Evolutionary conservation across 2,888 invertebrate genomes (phyloP).

Genomic region (Xanthia togata): DNA sequence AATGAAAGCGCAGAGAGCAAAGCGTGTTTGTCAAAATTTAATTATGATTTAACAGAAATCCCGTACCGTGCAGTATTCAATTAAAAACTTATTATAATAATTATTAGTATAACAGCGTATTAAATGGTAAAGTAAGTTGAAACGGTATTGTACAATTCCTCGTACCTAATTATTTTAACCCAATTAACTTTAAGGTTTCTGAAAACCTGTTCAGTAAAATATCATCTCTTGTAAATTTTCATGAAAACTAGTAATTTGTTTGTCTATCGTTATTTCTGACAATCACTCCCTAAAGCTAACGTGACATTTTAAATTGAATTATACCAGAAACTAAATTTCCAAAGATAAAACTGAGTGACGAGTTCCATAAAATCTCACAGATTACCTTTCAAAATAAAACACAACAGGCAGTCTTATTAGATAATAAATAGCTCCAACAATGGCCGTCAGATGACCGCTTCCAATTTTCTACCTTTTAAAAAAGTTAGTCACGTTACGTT

Average conservation of each 20-base stretch:
- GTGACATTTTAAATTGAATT: too few relatives aligned
- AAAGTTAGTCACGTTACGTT: constrained; percentile 61
- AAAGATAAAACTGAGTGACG: too few relatives aligned
- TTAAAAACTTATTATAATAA: background rate
- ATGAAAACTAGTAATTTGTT: background rate
- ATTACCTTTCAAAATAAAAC: background rate
- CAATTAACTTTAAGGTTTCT: background rate
- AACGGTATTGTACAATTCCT: background rate
- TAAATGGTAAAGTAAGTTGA: background rate
- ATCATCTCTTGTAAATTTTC: background rate
- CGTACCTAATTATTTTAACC: too few relatives aligned
- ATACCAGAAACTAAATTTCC: too few relatives aligned
- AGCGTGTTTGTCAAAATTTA: background rate
- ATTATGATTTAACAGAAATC: background rate
- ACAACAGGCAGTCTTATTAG: constrained; percentile 9
- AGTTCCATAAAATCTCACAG: too few relatives aligned
- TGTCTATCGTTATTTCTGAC: background rate
- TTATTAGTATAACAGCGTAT: background rate
- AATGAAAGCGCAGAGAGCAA: background rate
- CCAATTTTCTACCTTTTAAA: constrained; percentile 67
- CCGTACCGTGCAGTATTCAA: background rate
- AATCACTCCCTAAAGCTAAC: background rate
- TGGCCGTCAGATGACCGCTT: constrained; percentile 50
- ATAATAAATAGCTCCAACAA: constrained; percentile 61
- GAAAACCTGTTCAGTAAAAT: background rate